Base-by-base conservation (phyloP, 1,140 invertebrate species). In the Brachionus sp. region DNA sequence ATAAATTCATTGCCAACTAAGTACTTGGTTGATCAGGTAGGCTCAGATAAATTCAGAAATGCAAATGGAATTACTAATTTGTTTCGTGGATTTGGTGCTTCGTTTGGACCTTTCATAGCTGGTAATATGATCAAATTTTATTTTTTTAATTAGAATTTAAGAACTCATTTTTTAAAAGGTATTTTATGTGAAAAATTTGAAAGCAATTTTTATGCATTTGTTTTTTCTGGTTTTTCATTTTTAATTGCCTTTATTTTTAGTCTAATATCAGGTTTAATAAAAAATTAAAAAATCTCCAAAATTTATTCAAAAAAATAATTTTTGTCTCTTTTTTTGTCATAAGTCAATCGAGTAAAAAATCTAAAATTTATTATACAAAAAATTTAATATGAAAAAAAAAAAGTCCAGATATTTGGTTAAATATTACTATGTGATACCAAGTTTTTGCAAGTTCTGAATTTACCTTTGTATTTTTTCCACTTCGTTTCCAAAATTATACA, bases 61-160 rank as follows among this genome's bases (percentile, higher is more conserved):
- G 75, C 75, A 50, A 78, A 78, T 10, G 75, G 75, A 35, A 39
- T 78, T 16, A 33, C 16, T 5, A 78, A 78, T 62, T 13, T 78
- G 19, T 46, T 39, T 23, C 23, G 75, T 13, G 75, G 75, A 16
- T 50, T 78, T 35, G 75, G 75, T n/a, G 44, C 25, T 62, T 33
- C 13, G 7, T 50, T 50, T 9, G 75, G 75, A 16, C 75, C 75
- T 2, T 78, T 33, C 37, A 10, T 78, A 57, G 75, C 75, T n/a
- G 37, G 73, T 37, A 44, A 77, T 13, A 42, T 53, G 3, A n/a
- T 39, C 12, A 39, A 46, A 39, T 75, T 10, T 1, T 2, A 23
- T 19, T 23, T 75, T 39, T 75, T 46, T 9, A 29, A 16, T 6
- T 75, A 3, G 3, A 12, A 23, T 75, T 37, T 19, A 39, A 37